A percentile compares a stretch with the other conserved stretches of the same genome.
Evolutionary conservation across 2,113 vertebrate species (phyloP).

Genomic region (mouse (Mus musculus)): GRCm39 chr4:148833001-148833500

Average conservation of each 20-base stretch:
- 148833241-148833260: background rate
- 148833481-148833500: background rate
- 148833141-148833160: background rate
- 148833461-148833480: fast-evolving
- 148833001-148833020: too few species aligned
- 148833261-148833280: background rate
- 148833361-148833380: background rate
- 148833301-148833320: background rate
- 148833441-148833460: background rate
- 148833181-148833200: background rate
- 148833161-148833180: background rate
- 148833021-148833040: too few species aligned
- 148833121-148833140: background rate
- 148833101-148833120: fast-evolving
- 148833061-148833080: too few species aligned
- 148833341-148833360: background rate
- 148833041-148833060: too few species aligned
- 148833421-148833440: background rate
- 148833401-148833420: fast-evolving
- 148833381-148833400: background rate
- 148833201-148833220: background rate
- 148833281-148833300: background rate
- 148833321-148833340: background rate
- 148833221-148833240: slow-evolving; percentile 64
- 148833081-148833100: too few species aligned